A percentile compares a stretch with the other conserved stretches of the same genome.
Evolutionary conservation across 2,797 vertebrate species (phyloP).

Genomic region (Microtus obscurus): DNA sequence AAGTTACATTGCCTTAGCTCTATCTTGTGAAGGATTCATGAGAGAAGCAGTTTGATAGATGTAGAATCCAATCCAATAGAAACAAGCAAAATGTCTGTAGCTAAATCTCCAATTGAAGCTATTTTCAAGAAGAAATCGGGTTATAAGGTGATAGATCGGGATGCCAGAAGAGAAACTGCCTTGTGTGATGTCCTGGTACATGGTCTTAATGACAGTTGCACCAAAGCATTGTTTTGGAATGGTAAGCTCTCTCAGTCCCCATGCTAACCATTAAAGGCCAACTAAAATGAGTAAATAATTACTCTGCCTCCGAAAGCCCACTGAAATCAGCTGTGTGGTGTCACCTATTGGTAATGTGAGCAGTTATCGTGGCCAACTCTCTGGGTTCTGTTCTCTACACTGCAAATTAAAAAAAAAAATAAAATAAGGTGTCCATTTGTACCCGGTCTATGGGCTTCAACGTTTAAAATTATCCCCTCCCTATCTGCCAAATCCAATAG

Average conservation of each 20-base stretch:
- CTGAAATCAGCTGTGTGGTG: not conserved
- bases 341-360: not conserved
- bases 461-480: not conserved
- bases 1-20: conserved; percentile 63
- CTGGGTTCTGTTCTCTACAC: not conserved
- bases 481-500: conserved; percentile 35
- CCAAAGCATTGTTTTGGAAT: conserved; percentile 14
- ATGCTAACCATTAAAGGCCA: conserved; percentile 6
- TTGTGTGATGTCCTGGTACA: not conserved
- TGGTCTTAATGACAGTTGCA: conserved; percentile 40
- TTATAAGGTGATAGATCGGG: conserved; percentile 3
- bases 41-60: conserved; percentile 64
- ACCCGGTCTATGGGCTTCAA: not conserved
- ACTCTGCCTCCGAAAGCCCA: conserved; percentile 17
- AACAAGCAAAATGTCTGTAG: conserved; percentile 64
- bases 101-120: conserved; percentile 57
- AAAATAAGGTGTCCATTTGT: not conserved
- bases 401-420: not conserved
- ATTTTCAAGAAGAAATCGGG: conserved; percentile 59
- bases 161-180: conserved; percentile 6
- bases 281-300: conserved; percentile 32
- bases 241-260: not conserved
- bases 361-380: not conserved
- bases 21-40: conserved; percentile 68
- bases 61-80: conserved; percentile 54